phyloP scores from a whole-genome alignment of 2,113 vertebrate genomes.

The Axis porcinus region DNA sequence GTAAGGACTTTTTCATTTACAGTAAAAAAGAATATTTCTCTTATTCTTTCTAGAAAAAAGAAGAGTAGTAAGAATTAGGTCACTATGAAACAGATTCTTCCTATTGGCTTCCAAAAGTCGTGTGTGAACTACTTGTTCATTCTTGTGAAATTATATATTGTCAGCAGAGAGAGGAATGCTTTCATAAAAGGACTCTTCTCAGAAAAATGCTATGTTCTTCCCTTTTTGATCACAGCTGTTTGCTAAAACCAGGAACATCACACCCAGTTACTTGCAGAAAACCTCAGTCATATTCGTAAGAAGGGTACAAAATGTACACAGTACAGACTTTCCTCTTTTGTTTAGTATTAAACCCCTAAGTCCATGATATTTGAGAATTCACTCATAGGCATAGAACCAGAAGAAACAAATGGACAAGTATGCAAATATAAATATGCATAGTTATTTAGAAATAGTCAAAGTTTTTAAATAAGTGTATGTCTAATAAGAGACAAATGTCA shows the following conservation, averaged over 20 bases:
- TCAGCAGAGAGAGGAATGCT: slow-evolving; percentile 3
- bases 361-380: neutral
- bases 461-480: neutral
- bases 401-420: neutral
- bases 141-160: slow-evolving; percentile 3
- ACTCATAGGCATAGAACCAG: neutral
- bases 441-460: neutral
- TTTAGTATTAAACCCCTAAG: neutral
- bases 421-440: neutral
- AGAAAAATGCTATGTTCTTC: slow-evolving; percentile 50
- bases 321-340: neutral
- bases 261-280: slow-evolving; percentile 38
- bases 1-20: neutral
- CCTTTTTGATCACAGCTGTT: slow-evolving; percentile 62
- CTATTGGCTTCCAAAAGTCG: neutral
- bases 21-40: neutral
- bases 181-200: neutral
- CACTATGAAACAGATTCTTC: neutral
- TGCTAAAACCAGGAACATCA: slow-evolving; percentile 43
- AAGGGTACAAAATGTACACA: slow-evolving; percentile 40
- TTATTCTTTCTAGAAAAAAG: neutral
- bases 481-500: neutral
- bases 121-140: neutral
- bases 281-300: neutral
- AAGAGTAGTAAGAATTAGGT: neutral